Evolutionary conservation across 2,888 invertebrate genomes (phyloP).

Genomic region (Harmothoe impar): DNA sequence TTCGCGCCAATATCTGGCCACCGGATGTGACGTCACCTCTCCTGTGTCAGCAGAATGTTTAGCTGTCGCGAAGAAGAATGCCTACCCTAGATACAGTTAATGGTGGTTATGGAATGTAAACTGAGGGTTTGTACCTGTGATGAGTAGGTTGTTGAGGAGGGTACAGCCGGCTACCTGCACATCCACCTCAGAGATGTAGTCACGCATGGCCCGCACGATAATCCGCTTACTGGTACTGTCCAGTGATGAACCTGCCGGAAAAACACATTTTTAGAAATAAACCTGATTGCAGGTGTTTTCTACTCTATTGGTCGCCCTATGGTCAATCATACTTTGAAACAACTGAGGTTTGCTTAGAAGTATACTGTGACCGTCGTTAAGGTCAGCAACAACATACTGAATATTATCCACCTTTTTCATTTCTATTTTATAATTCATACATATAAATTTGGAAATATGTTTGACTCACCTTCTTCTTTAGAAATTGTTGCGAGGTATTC

Average conservation of each 20-base stretch:
- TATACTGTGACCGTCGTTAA: not conserved
- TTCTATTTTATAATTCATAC: no score
- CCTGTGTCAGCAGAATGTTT: no score
- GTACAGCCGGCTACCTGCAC: slow-evolving; percentile 77
- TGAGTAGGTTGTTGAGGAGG: slow-evolving; percentile 76
- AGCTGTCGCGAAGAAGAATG: no score
- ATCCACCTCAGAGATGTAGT: slow-evolving; percentile 76
- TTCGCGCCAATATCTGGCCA: no score
- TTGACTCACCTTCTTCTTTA: slow-evolving; percentile 68
- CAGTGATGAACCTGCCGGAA: slow-evolving; percentile 12
- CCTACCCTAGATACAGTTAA: no score
- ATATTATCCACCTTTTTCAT: no score
- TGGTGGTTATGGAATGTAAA: no score
- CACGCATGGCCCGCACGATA: slow-evolving; percentile 79
- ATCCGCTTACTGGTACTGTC: slow-evolving; percentile 75
- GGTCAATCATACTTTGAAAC: no score
- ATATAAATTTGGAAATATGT: no score
- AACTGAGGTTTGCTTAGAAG: not conserved
- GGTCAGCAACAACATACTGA: no score
- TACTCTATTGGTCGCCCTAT: not conserved
- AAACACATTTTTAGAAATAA: not conserved
- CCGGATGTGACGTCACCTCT: no score
- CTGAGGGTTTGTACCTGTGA: slow-evolving; percentile 76
- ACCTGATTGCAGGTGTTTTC: not conserved
- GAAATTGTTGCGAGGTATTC: slow-evolving; percentile 76